Percentiles rank a stretch among this genome's conserved stretches.
Conservation (phyloP, 2,888 invertebrate genomes). For the Brenthis hecate region DNA sequence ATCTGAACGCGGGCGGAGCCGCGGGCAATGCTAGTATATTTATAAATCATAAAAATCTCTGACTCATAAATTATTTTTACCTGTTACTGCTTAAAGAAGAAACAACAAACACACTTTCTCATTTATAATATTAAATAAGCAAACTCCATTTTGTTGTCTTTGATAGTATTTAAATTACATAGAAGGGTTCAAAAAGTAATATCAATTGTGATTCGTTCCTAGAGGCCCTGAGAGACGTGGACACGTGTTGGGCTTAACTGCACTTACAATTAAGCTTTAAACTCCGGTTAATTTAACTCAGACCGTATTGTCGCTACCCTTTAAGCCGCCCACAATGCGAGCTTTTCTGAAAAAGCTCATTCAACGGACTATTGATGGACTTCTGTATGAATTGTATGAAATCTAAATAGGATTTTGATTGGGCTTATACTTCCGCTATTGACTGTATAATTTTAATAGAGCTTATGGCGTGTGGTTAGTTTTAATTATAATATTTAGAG, state of each 20-base stretch:
- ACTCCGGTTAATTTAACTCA: conserved; percentile 79
- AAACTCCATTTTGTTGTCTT: not conserved
- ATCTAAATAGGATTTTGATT: conserved; percentile 53
- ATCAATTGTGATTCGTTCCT: conserved; percentile 54
- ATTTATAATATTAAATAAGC: not conserved
- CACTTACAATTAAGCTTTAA: conserved; percentile 80
- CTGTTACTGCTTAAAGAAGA: too few relatives aligned
- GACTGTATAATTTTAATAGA: conserved; percentile 45
- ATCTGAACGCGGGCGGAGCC: too few relatives aligned
- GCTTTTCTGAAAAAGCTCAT: conserved; percentile 69
- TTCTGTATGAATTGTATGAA: conserved; percentile 50
- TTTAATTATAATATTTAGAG: conserved; percentile 21
- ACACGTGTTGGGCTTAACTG: conserved; percentile 80
- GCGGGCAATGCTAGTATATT: too few relatives aligned
- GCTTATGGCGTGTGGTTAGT: conserved; percentile 37
- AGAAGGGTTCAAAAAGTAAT: conserved; percentile 45
- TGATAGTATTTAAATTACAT: not conserved
- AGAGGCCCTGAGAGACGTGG: conserved; percentile 54
- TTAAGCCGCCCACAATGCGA: conserved; percentile 71
- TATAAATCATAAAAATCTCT: too few relatives aligned
- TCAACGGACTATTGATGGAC: conserved; percentile 59
- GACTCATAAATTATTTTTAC: too few relatives aligned
- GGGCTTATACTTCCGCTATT: conserved; percentile 52
- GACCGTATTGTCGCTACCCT: conserved; percentile 73
- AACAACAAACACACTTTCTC: too few relatives aligned